These are phyloP conservation scores for Drosophila melanica DNA, from an alignment of 1,140 invertebrate species.

Conservation along the genomic window DNA sequence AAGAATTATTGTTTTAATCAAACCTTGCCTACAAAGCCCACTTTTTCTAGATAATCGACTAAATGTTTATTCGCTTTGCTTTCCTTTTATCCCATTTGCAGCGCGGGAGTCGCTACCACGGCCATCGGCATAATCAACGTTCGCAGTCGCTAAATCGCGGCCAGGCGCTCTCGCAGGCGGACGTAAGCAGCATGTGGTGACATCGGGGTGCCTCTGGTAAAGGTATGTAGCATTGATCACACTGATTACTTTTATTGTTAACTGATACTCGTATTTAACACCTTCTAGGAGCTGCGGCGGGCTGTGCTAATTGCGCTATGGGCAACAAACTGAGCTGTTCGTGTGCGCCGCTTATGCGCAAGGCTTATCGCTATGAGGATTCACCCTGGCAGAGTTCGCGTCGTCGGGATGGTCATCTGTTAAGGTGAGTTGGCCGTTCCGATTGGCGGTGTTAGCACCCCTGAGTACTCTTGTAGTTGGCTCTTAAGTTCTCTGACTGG, in stretches of 20 bases:
- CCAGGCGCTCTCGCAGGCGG: constrained; percentile 87
- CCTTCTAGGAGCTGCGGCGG: constrained; percentile 68
- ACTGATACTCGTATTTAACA: no score
- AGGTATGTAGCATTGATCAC: constrained; percentile 50
- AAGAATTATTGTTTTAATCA: background rate
- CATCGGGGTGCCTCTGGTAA: constrained; percentile 88
- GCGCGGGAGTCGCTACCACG: constrained; percentile 83
- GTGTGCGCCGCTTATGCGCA: constrained; percentile 96
- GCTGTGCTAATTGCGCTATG: constrained; percentile 88
- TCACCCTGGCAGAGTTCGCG: constrained; percentile 95
- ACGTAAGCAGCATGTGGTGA: constrained; percentile 89
- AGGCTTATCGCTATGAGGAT: constrained; percentile 97
- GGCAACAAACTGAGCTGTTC: constrained; percentile 98
- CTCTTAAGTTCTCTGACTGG: constrained; percentile 58
- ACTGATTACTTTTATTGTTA: background rate
- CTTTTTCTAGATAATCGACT: background rate
- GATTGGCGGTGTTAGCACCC: background rate
- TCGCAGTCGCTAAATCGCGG: constrained; percentile 89
- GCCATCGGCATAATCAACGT: constrained; percentile 86
- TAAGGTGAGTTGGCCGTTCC: constrained; percentile 88
- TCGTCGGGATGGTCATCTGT: constrained; percentile 94
- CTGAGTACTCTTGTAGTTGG: constrained; percentile 30
- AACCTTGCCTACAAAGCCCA: background rate
- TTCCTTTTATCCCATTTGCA: constrained; percentile 21
- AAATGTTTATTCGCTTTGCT: background rate